These are phyloP conservation scores for Aspidapion aeneum DNA, from an alignment of 2,888 invertebrate species.

Conservation along the genomic window DNA sequence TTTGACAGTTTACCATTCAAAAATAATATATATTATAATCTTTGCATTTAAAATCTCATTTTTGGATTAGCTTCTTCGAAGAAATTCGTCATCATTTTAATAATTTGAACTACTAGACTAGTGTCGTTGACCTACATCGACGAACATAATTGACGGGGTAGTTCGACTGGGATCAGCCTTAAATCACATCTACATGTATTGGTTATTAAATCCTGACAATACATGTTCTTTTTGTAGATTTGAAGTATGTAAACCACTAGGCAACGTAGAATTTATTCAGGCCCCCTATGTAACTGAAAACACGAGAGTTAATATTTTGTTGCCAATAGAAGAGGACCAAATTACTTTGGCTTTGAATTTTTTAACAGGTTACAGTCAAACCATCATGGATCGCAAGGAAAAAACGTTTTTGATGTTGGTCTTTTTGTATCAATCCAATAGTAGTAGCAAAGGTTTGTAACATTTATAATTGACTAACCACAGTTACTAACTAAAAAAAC, in stretches of 20 bases:
- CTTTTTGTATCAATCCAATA: slow-evolving; percentile 61
- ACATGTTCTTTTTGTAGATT: slow-evolving; percentile 53
- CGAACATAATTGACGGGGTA: too few species aligned
- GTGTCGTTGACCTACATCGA: too few species aligned
- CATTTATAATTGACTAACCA: too few species aligned
- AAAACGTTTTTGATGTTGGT: slow-evolving; percentile 76
- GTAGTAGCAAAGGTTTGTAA: slow-evolving; percentile 65
- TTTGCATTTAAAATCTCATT: too few species aligned
- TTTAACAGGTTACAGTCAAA: slow-evolving; percentile 63
- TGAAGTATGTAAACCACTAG: slow-evolving; percentile 80
- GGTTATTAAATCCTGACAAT: not conserved
- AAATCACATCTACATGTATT: too few species aligned
- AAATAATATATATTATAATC: too few species aligned
- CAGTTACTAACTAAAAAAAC: too few species aligned
- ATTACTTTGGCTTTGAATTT: slow-evolving; percentile 60
- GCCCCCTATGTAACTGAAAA: slow-evolving; percentile 97
- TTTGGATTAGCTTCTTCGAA: too few species aligned
- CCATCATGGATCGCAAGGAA: slow-evolving; percentile 65
- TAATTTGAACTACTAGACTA: too few species aligned
- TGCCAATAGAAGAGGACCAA: slow-evolving; percentile 62
- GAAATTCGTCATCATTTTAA: too few species aligned
- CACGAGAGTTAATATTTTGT: slow-evolving; percentile 72
- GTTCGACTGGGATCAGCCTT: too few species aligned
- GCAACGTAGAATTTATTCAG: slow-evolving; percentile 82
- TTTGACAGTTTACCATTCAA: not conserved